Evolutionary conservation across 2,113 vertebrate genomes (phyloP).

Genomic region (Anser brachyrhynchus): DNA sequence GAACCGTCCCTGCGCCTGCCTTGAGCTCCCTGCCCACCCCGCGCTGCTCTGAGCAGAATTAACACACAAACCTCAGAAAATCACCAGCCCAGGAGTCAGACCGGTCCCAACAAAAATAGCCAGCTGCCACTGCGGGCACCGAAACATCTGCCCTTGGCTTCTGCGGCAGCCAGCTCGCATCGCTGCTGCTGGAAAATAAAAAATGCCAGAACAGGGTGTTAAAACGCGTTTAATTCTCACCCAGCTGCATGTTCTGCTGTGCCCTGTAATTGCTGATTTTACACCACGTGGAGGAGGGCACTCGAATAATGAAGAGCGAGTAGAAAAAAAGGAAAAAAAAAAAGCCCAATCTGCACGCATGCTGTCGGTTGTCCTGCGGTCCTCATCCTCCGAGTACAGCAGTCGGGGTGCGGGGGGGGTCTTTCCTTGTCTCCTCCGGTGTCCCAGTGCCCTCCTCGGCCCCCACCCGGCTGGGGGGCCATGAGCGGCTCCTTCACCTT

Average conservation of each 20-base stretch:
- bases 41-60: background rate
- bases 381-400: background rate
- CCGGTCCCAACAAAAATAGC: background rate
- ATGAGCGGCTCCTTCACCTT: rapidly evolving
- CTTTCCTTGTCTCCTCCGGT: too few relatives aligned
- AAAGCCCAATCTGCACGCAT: rapidly evolving
- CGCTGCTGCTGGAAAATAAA: background rate
- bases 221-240: background rate
- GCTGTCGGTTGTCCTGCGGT: too few relatives aligned
- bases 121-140: background rate
- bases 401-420: background rate
- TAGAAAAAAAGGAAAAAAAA: background rate
- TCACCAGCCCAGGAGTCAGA: background rate
- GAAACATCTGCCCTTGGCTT: background rate
- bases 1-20: background rate
- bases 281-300: background rate
- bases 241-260: background rate
- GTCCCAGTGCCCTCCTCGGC: background rate
- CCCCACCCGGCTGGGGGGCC: background rate
- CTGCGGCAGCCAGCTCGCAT: background rate
- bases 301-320: background rate
- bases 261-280: background rate
- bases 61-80: background rate
- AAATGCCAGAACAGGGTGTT: background rate
- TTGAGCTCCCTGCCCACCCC: background rate